phyloP scores from a whole-genome alignment of 2,797 vertebrate species.

The Galagoides demidoff region DNA sequence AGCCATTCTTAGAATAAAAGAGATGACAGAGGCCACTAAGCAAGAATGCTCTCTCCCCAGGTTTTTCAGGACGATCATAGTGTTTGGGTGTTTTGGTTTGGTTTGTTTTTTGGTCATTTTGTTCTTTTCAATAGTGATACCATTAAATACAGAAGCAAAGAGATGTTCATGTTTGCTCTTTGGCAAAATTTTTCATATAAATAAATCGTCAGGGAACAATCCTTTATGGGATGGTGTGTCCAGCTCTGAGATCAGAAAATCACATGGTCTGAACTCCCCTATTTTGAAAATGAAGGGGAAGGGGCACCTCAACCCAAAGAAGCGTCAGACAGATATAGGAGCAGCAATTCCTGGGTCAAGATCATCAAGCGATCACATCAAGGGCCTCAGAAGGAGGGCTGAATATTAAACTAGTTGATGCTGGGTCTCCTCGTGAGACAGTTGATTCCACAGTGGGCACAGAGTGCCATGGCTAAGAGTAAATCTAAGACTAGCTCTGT shows the following conservation, averaged over 20 bases:
- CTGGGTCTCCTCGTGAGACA: background rate
- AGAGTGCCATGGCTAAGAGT: accelerated
- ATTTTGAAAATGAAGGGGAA: background rate
- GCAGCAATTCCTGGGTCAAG: background rate
- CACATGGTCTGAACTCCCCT: background rate
- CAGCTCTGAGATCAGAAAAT: background rate
- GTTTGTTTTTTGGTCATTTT: background rate
- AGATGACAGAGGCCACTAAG: background rate
- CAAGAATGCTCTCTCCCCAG: background rate
- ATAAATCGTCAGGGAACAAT: background rate
- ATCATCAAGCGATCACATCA: background rate
- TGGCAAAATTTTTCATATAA: background rate
- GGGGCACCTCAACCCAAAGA: accelerated
- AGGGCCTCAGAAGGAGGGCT: background rate
- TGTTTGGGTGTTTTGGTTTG: background rate
- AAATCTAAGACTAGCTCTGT: background rate
- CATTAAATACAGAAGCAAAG: background rate
- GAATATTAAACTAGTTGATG: background rate
- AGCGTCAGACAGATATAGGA: background rate
- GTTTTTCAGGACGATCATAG: background rate
- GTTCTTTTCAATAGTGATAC: background rate
- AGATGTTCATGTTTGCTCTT: background rate
- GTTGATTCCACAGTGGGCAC: background rate
- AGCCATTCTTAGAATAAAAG: slow-evolving; percentile 31
- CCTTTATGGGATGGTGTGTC: background rate